Evolutionary conservation across 1,140 invertebrate species (phyloP).

Genomic region (Lordiphosa collinella): DNA sequence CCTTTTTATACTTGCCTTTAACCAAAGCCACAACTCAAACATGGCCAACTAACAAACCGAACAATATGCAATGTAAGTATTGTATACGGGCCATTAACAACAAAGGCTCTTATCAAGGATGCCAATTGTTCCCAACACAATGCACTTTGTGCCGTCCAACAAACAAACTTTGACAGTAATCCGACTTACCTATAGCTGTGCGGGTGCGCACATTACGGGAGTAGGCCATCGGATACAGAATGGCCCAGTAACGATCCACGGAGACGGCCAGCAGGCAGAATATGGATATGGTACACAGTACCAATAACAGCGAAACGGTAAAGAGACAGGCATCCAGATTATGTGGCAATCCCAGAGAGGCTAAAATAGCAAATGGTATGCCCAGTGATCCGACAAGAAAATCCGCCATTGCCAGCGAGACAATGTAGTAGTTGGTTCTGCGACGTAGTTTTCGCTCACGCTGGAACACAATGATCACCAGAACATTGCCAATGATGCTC

Average conservation of each 20-base stretch:
- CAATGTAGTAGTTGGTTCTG: conserved; percentile 94
- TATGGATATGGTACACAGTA: conserved; percentile 94
- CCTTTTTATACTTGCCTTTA: conserved; percentile 11
- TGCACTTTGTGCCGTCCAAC: background rate
- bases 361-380: conserved; percentile 91
- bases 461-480: conserved; percentile 91
- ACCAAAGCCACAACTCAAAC: conserved; percentile 56
- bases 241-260: conserved; percentile 95
- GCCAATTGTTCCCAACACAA: conserved; percentile 2
- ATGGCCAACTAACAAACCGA: conserved; percentile 13
- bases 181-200: conserved; percentile 89
- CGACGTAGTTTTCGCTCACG: conserved; percentile 87
- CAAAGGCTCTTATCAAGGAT: background rate
- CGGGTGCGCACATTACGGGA: conserved; percentile 91
- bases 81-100: conserved; percentile 3
- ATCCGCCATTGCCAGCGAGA: conserved; percentile 92
- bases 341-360: conserved; percentile 86
- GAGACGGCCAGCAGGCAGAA: conserved; percentile 94
- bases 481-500: conserved; percentile 90
- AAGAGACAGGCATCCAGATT: conserved; percentile 91
- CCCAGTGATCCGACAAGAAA: conserved; percentile 89
- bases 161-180: conserved; percentile 4
- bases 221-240: conserved; percentile 93
- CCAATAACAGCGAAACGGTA: conserved; percentile 91
- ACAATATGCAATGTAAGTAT: conserved; percentile 28